Evolutionary conservation across 2,797 vertebrate genomes (phyloP), one percentile per base, ranked within the genome.

Genomic region (Liasis olivaceus): DNA sequence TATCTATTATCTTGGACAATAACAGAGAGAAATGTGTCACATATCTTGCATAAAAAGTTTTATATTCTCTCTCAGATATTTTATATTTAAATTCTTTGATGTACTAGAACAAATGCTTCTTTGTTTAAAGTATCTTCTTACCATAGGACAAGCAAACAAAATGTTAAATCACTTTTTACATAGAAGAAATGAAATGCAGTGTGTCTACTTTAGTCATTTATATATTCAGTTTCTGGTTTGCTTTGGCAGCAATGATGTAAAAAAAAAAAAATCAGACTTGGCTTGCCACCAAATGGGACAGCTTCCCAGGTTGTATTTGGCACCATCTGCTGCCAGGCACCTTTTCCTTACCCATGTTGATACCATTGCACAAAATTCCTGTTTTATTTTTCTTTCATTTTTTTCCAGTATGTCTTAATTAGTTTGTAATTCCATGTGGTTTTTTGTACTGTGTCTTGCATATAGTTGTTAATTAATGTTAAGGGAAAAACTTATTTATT

Each of bases 171-270:
- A 72, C 54, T 47, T 88, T 81, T 88, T 59, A 81, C 36, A 54
- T 62, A 91, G 72, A 58, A 51, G 56, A 77, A 88, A 88, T 62
- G 36, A 88, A 91, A 91, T 88, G 20, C 17, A 72, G 31, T 14
- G 9, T 20, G 1, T 24, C 85, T 59, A 36, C 20, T 69, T 91
- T 60, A 69, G 51, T 87, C 72, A 89, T 84, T 81, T 81, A 26
- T 60, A 7, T 51, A 31, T 51, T 88, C 17, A 62, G 36, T 81
- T n/a, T 47, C 54, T 91, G n/a, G 14, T 51, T 87, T 87, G 31
- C 54, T 24, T 88, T 31, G 5, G 26, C 64, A 87, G 54, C 6
- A 22, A 59, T 88, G 84, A 85, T 47, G 31, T 47, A 62, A 86
- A 56, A 84, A 72, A 77, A 36, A 51, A 51, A 62, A 84, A 81